Evolutionary conservation across 2,888 invertebrate genomes (phyloP), one percentile per base, ranked within the genome.

Genomic region (Dicranocentrus wangi): DNA sequence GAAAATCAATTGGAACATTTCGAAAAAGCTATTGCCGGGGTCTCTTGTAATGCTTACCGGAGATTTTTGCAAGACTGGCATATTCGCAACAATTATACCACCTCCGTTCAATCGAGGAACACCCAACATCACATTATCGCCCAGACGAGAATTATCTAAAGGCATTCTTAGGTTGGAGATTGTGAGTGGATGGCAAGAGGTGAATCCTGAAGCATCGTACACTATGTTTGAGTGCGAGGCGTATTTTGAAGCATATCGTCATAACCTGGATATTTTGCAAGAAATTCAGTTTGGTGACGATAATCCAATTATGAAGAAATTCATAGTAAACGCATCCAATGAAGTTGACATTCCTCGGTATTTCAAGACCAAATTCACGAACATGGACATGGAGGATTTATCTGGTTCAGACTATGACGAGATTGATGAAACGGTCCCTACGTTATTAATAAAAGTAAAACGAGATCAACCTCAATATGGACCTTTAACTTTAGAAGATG

Each of bases 201-300:
- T 47, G 2, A 13, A 42, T 17, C 0, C 5, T 0, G 0, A 13
- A 3, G 2, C n/a, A 13, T 2, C 42, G 0, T 91, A 91, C 81
- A 87, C 91, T 0, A 93, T 95, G 93, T 91, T 94, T 1, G 94
- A 95, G 88, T 93, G 93, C 68, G 92, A 92, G 66, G 92, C 93
- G 0, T 96, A 93, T 88, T 95, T 95, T 87, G 95, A 95, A 87
- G 94, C 95, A 0, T 95, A 95, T 87, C 91, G 92, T 83, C 92
- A 93, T 66, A 85, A 83, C 13, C 55, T 86, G 21, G 53, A 76
- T 0, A 72, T 43, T 17, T 17, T 72, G 7, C 60, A 72, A 25
- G 19, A 8, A 13, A 39, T 71, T 1, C 27, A 80, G 68, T 19
- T 88, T 96, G 28, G 91, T 93, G 87, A 88, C 7, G 89, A 90